Conservation (phyloP, 2,888 invertebrate species). For the Tinea pellionella region DNA sequence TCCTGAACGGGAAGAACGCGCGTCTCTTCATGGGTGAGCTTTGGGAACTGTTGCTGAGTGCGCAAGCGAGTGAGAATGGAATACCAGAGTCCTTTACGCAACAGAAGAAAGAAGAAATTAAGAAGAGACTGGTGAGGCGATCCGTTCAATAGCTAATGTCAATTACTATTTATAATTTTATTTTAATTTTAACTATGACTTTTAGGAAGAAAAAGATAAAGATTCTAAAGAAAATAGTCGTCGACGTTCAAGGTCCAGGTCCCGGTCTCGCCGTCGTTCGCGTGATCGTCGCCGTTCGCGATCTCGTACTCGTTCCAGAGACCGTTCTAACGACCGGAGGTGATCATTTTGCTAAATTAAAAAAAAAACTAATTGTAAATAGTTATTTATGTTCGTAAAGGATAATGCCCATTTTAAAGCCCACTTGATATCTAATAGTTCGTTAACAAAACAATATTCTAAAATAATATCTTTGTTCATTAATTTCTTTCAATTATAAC, state of each 20-base stretch:
- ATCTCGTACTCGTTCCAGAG: slow-evolving; percentile 35
- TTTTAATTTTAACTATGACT: neutral
- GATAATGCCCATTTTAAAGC: too few species aligned
- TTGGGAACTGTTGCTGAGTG: slow-evolving; percentile 94
- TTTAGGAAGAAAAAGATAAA: slow-evolving; percentile 49
- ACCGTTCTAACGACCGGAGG: slow-evolving; percentile 56
- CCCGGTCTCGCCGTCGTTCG: slow-evolving; percentile 38
- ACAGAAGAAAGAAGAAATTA: slow-evolving; percentile 96
- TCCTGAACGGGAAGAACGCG: slow-evolving; percentile 97
- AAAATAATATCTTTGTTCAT: too few species aligned
- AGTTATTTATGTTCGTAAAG: too few species aligned
- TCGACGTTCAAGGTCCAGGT: slow-evolving; percentile 46
- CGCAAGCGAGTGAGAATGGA: slow-evolving; percentile 94
- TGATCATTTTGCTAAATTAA: slow-evolving; percentile 28
- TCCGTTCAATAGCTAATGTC: too few species aligned
- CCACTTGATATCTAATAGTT: too few species aligned
- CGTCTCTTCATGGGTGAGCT: slow-evolving; percentile 97
- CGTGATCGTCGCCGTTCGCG: slow-evolving; percentile 48
- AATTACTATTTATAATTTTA: neutral
- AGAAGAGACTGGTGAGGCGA: slow-evolving; percentile 84
- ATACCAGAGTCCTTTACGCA: slow-evolving; percentile 96
- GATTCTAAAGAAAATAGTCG: slow-evolving; percentile 83
- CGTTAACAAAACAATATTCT: too few species aligned
- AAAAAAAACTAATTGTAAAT: too few species aligned
- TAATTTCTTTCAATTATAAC: too few species aligned